Evolutionary conservation across 2,888 invertebrate genomes (phyloP).

Genomic region (Agrenia bidenticulata): DNA sequence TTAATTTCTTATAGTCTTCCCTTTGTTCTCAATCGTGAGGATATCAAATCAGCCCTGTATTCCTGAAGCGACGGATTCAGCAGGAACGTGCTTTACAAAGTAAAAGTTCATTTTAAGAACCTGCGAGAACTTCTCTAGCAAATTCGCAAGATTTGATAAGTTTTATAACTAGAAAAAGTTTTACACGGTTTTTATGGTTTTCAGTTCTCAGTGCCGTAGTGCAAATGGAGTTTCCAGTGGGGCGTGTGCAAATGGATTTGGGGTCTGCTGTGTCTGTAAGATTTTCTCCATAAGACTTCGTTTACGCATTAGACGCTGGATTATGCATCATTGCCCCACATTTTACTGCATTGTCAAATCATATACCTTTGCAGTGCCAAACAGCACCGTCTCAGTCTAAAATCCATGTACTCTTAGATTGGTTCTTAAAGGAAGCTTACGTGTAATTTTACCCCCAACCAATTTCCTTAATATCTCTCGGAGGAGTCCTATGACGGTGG

Average conservation of each 20-base stretch:
- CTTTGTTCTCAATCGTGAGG: constrained; percentile 47
- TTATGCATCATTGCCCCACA: neutral
- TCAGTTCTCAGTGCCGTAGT: constrained; percentile 46
- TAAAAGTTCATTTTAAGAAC: constrained; percentile 21
- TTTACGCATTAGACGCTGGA: neutral
- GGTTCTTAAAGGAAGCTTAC: neutral
- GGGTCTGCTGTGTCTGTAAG: constrained; percentile 49
- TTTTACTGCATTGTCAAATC: no score
- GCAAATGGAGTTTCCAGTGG: constrained; percentile 41
- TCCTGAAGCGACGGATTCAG: constrained; percentile 30
- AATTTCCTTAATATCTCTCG: constrained; percentile 4
- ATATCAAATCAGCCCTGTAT: constrained; percentile 45
- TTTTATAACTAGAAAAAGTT: constrained; percentile 23
- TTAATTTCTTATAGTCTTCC: constrained; percentile 40
- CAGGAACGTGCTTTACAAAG: constrained; percentile 51
- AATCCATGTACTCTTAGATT: neutral
- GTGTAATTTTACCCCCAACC: neutral
- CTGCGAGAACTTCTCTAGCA: constrained; percentile 5
- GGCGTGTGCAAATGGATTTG: constrained; percentile 47
- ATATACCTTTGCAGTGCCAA: no score
- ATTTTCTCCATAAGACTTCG: neutral
- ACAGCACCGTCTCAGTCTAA: neutral
- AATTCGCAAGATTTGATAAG: constrained; percentile 24
- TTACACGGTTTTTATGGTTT: constrained; percentile 18
- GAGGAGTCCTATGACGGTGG: neutral